phyloP scores from a whole-genome alignment of 2,888 invertebrate species.

The Muschampia plurimacula region DNA sequence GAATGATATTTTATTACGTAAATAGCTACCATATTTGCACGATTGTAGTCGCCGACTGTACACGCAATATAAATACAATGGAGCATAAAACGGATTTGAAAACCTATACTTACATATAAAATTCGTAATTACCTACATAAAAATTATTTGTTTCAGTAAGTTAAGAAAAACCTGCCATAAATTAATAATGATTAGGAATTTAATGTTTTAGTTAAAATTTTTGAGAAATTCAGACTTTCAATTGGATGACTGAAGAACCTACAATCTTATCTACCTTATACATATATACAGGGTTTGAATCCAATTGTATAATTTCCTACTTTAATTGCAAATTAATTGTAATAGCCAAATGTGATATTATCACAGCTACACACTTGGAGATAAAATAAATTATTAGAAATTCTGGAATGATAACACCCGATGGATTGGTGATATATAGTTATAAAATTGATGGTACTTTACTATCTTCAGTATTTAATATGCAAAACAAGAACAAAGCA shows the following conservation, averaged over 20 bases:
- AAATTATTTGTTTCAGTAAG: conserved; percentile 1
- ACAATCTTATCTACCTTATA: neutral
- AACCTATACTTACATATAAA: conserved; percentile 7
- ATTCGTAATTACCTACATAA: conserved; percentile 21
- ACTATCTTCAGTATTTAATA: neutral
- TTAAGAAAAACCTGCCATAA: neutral
- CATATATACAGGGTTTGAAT: neutral
- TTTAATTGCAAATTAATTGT: neutral
- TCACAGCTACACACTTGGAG: conserved; percentile 56
- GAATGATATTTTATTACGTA: conserved; percentile 71
- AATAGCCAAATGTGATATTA: conserved; percentile 52
- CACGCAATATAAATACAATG: conserved; percentile 20
- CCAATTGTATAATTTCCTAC: neutral
- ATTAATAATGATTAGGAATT: conserved; percentile 9
- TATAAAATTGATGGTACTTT: neutral
- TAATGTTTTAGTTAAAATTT: neutral
- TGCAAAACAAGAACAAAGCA: neutral
- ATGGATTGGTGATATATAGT: neutral
- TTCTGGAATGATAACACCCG: conserved; percentile 14
- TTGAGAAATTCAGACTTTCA: conserved; percentile 17
- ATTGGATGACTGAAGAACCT: conserved; percentile 4
- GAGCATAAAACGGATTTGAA: conserved; percentile 16
- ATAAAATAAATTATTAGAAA: conserved; percentile 6
- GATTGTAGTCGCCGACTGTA: conserved; percentile 30
- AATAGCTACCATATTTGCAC: conserved; percentile 51